Evolutionary conservation across 2,888 invertebrate species (phyloP), one percentile per base, ranked within the genome.

Genomic region (Monopis laevigella): DNA sequence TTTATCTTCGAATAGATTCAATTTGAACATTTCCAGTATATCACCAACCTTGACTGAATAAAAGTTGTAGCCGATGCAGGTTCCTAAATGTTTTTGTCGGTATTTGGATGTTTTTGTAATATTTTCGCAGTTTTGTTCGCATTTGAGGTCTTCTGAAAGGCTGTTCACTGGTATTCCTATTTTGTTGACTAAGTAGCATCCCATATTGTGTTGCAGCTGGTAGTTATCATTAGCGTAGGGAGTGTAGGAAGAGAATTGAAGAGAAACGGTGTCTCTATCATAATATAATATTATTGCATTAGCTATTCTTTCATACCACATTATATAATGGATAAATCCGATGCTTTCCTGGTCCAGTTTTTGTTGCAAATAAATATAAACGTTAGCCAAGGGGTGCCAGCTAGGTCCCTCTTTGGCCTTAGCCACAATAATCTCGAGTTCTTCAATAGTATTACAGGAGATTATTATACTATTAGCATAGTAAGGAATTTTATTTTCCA

Each of bases 371-470:
- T 66, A 62, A 5, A 75, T 30, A 30, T 75, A 51, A 3, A 72
- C 46, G 26, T 70, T 60, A 3, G 71, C 50, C 3, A 54, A 56
- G 3, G 74, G 63, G 48, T 75, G 65, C 70, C 71, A 75, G 46
- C 65, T 66, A 0, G 65, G 58, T 1, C 55, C 48, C 5, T 43
- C 47, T 26, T 56, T 45, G 2, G 58, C 45, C 52, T 64, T 64
- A 2, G 46, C 46, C 7, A 75, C 42, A n/a, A 56, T 56, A n/a
- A 54, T 45, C 54, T 70, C 65, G 46, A 65, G 66, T 12, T 68
- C 53, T 3, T 43, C 46, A 38, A 65, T 56, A 45, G 61, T 52
- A 6, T 41, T 36, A 24, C 64, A 65, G 26, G 50, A 53, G 1
- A 75, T 54, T 2, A 73, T 29, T 17, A 74, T 52, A 3, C 57